phyloP scores from a whole-genome alignment of 2,888 invertebrate genomes.

The Eupeodes luniger region DNA sequence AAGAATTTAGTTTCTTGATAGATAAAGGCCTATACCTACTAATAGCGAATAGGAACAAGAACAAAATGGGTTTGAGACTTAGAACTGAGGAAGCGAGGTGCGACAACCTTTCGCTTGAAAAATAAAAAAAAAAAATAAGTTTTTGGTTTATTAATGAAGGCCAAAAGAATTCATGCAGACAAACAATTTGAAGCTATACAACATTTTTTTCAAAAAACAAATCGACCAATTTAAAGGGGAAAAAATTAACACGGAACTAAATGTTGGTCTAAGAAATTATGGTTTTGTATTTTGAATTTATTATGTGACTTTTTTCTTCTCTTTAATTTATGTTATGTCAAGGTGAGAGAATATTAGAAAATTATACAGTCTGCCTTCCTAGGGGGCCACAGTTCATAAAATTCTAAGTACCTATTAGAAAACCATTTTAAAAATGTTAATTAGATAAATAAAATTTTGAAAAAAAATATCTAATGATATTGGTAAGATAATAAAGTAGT shows the following conservation, averaged over 20 bases:
- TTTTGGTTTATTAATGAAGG: constrained; percentile 47
- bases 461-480: too few relatives aligned
- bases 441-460: too few relatives aligned
- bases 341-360: neutral
- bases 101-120: constrained; percentile 43
- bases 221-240: constrained; percentile 62
- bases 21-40: constrained; percentile 1
- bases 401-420: too few relatives aligned
- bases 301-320: neutral
- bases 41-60: constrained; percentile 31
- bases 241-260: constrained; percentile 28
- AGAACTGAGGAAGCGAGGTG: constrained; percentile 1
- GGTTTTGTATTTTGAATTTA: constrained; percentile 20
- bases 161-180: constrained; percentile 53
- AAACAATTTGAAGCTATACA: constrained; percentile 22
- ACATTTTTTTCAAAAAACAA: constrained; percentile 25
- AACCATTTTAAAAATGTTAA: too few relatives aligned
- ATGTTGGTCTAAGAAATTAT: constrained; percentile 23
- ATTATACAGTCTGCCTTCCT: too few relatives aligned
- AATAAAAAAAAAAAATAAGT: neutral
- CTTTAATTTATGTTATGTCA: neutral
- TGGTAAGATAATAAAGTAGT: too few relatives aligned
- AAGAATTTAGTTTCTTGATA: constrained; percentile 22
- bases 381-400: too few relatives aligned
- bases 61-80: neutral